These are phyloP conservation scores for Ceyx erithaca DNA, from an alignment of 2,797 vertebrate species.

Conservation along the genomic window DNA sequence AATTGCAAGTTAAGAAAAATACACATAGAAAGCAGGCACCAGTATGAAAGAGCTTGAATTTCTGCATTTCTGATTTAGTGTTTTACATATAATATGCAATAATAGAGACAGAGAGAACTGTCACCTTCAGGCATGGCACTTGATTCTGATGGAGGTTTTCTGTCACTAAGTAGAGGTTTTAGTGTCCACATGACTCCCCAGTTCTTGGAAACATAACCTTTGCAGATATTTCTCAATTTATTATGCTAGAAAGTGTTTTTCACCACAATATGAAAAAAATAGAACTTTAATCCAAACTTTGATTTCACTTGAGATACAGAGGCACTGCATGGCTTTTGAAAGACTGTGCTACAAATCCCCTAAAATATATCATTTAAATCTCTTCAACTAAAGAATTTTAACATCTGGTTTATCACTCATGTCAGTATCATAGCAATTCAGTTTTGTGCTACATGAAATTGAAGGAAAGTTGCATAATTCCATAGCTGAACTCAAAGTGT, in stretches of 20 bases:
- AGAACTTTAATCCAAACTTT: not conserved
- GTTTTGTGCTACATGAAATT: not conserved
- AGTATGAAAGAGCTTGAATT: not conserved
- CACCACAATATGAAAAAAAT: not conserved
- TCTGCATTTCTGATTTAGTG: not conserved
- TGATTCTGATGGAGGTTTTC: not conserved
- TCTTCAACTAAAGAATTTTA: not conserved
- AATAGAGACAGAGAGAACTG: not conserved
- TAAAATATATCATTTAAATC: not conserved
- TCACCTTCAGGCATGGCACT: not conserved
- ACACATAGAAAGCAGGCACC: not conserved
- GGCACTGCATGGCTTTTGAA: not conserved
- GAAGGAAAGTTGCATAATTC: not conserved
- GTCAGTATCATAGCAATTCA: not conserved
- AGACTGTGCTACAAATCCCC: not conserved
- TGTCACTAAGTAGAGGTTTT: not conserved
- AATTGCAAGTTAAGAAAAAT: not conserved
- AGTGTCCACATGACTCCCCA: accelerated
- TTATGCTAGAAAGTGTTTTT: not conserved
- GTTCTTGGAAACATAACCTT: not conserved
- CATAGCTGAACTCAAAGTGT: not conserved
- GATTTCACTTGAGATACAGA: not conserved
- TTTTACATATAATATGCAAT: not conserved
- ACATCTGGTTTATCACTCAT: not conserved
- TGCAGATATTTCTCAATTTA: not conserved